These are phyloP conservation scores for Carposina sasakii DNA, from an alignment of 1,140 invertebrate genomes.

Conservation along the genomic window DNA sequence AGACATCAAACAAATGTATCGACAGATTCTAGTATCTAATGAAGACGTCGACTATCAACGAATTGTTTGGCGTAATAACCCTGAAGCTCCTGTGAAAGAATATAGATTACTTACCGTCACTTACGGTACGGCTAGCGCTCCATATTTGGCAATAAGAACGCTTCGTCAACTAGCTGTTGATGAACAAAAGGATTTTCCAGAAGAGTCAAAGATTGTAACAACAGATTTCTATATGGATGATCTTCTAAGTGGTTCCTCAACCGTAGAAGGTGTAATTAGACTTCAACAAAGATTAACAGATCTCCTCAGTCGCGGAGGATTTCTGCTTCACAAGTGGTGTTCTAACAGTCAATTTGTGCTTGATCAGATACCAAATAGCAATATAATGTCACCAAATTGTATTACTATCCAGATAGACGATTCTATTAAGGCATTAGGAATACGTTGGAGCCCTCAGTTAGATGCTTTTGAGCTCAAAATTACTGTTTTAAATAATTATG, in stretches of 20 bases:
- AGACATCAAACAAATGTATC: constrained; percentile 66
- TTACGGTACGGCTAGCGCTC: constrained; percentile 40
- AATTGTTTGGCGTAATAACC: constrained; percentile 42
- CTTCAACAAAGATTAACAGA: constrained; percentile 27
- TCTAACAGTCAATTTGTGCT: constrained; percentile 31
- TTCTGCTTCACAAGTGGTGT: constrained; percentile 43
- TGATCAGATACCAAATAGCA: constrained; percentile 10
- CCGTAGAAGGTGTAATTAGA: constrained; percentile 31
- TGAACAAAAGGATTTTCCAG: constrained; percentile 31
- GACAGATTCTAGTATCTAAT: constrained; percentile 42
- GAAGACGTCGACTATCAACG: constrained; percentile 34
- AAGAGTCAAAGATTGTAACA: constrained; percentile 29
- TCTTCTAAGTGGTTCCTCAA: constrained; percentile 42
- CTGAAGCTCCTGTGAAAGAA: constrained; percentile 13
- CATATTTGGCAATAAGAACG: constrained; percentile 47
- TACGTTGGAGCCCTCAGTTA: constrained; percentile 33
- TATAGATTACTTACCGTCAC: constrained; percentile 40
- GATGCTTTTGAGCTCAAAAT: constrained; percentile 29
- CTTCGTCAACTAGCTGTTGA: constrained; percentile 44
- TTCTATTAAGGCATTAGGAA: constrained; percentile 34
- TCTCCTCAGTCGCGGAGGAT: constrained; percentile 27
- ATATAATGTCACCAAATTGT: not conserved
- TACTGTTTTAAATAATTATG: not conserved
- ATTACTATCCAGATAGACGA: constrained; percentile 7
- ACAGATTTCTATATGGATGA: constrained; percentile 60